Percentiles rank a stretch among this genome's conserved stretches.
Conservation (phyloP, 2,888 invertebrate species). For the Plusia festucae region DNA sequence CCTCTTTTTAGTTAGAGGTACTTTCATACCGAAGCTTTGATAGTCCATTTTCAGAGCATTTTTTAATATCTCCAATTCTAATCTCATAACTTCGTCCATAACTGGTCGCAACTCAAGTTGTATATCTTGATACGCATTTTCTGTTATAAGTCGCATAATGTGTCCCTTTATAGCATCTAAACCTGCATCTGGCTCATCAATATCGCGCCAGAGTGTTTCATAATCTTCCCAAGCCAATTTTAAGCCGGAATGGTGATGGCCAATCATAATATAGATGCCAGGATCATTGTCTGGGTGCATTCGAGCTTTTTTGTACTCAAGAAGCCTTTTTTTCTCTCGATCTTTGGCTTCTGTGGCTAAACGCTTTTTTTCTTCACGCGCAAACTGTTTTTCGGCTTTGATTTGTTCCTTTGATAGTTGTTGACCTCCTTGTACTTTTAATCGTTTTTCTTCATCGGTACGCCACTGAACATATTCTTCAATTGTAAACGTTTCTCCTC, state of each 20-base stretch:
- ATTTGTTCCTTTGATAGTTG: slow-evolving; percentile 82
- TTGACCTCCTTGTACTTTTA: slow-evolving; percentile 75
- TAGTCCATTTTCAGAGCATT: slow-evolving; percentile 86
- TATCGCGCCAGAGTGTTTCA: slow-evolving; percentile 76
- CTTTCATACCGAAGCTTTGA: slow-evolving; percentile 54
- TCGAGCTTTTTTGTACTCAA: slow-evolving; percentile 85
- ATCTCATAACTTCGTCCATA: slow-evolving; percentile 92
- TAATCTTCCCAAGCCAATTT: slow-evolving; percentile 72
- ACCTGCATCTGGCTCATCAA: slow-evolving; percentile 81
- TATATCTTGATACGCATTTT: slow-evolving; percentile 90
- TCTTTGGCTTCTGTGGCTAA: slow-evolving; percentile 73
- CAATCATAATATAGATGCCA: slow-evolving; percentile 76
- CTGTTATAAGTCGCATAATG: slow-evolving; percentile 91
- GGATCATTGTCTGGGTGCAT: slow-evolving; percentile 82
- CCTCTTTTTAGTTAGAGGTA: slow-evolving; percentile 73
- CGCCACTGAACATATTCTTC: slow-evolving; percentile 88
- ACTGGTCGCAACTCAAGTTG: slow-evolving; percentile 91
- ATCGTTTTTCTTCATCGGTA: slow-evolving; percentile 72
- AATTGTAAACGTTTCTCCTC: slow-evolving; percentile 90
- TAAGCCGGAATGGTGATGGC: slow-evolving; percentile 65
- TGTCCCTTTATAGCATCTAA: slow-evolving; percentile 90
- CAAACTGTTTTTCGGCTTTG: slow-evolving; percentile 80
- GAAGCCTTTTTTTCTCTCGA: slow-evolving; percentile 75
- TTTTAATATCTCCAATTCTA: slow-evolving; percentile 88
- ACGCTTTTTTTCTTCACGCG: slow-evolving; percentile 80